A percentile compares a stretch with the other conserved stretches of the same genome.
phyloP scores from a whole-genome alignment of 2,797 vertebrate genomes.

The Sebastes hubbsi region DNA sequence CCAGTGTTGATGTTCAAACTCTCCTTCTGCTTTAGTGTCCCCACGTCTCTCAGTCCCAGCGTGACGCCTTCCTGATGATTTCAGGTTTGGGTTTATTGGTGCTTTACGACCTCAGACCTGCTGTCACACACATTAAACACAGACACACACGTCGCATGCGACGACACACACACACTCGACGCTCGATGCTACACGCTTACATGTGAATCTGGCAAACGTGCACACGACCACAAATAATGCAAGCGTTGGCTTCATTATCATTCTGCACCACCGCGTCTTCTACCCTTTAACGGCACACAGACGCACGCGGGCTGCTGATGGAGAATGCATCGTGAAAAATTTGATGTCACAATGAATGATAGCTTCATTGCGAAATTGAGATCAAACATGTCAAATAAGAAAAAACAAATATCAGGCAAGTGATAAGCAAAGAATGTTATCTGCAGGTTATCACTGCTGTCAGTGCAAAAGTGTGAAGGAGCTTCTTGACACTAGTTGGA shows the following conservation, averaged over 20 bases:
- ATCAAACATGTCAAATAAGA: background rate
- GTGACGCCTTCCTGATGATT: constrained; percentile 45
- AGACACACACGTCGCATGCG: background rate
- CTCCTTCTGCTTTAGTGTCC: constrained; percentile 50
- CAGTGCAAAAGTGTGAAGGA: constrained; percentile 1
- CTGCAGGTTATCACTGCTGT: background rate
- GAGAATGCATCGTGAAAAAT: background rate
- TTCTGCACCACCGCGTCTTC: constrained; percentile 10
- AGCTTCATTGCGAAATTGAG: background rate
- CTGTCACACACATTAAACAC: constrained; percentile 70
- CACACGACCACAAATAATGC: background rate
- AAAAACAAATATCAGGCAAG: background rate
- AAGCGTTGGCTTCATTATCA: constrained; percentile 24
- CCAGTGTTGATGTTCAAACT: constrained; percentile 10
- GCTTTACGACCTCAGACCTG: constrained; percentile 76
- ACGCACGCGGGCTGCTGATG: background rate
- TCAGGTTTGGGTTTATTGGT: constrained; percentile 74
- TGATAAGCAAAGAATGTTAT: background rate
- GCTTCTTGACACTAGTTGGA: constrained; percentile 2
- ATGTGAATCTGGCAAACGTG: background rate
- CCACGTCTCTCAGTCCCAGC: constrained; percentile 45
- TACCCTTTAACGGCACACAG: background rate
- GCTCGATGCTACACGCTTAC: background rate
- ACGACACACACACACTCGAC: background rate
- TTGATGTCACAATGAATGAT: background rate